Evolutionary conservation across 2,888 invertebrate species (phyloP), one percentile per base, ranked within the genome.

Genomic region (Xylota segnis): DNA sequence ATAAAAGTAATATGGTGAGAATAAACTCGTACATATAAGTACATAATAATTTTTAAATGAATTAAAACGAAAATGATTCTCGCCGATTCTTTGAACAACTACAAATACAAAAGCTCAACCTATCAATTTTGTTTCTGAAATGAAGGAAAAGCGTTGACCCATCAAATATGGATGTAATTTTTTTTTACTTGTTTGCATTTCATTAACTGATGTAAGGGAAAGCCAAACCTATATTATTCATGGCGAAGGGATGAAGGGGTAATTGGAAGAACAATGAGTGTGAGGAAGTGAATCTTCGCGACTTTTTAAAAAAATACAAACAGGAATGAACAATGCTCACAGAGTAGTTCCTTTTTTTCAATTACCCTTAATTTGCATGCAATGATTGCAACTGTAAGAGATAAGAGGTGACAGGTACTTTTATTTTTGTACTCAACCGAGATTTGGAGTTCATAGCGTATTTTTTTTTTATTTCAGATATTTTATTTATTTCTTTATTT

Each of bases 381-480:
- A 56, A n/a, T 70, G 9, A 65, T 50, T 37, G n/a, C 18, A 45
- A 34, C 58, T 45, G 7, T 27, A 47, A 32, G 45, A 45, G 23
- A 45, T 32, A 65, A n/a, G n/a, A 34, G 9, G 18, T 9, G 34
- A 34, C n/a, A 5, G n/a, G 5, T 5, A 52, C n/a, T 40, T 5
- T 66, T 27, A 37, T 29, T 5, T 10, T 34, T 4, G 14, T 2
- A 14, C 14, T 40, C 6, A 32, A 7, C 9, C 0, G 3, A 43
- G 14, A 43, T 43, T 4, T 6, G 2, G 14, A 7, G 37, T 14
- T 14, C 0, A 43, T 14, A 43, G 43, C 14, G 6, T 43, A 6
- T 14, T 3, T 43, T 43, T 0, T 43, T 1, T 43, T 43, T 6
- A n/a, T 23, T 27, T 63, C 7, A 32, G 0, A 5, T 3, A 32